Conservation (phyloP, 2,797 vertebrate genomes). For the Melanotaenia nigrans region DNA sequence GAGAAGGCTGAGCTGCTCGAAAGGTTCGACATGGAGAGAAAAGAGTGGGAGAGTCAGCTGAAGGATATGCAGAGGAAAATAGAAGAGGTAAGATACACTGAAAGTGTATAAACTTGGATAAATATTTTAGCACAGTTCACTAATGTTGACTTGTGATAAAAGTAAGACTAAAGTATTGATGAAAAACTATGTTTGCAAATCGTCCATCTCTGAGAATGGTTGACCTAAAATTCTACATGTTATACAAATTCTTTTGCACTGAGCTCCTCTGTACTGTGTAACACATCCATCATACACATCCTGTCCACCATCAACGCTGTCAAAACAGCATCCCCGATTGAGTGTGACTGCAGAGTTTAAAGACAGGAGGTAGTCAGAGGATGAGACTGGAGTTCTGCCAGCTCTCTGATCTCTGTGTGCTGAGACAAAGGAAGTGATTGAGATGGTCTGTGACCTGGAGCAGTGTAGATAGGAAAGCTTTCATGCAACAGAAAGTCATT, state of each 20-base stretch:
- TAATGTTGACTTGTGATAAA: slow-evolving; percentile 7
- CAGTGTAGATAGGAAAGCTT: background rate
- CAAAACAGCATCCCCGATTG: slow-evolving; percentile 55
- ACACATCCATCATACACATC: slow-evolving; percentile 52
- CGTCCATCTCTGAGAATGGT: background rate
- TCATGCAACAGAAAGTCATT: background rate
- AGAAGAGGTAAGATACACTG: slow-evolving; percentile 87
- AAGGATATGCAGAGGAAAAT: slow-evolving; percentile 97
- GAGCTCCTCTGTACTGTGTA: slow-evolving; percentile 18
- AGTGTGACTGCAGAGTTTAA: slow-evolving; percentile 53
- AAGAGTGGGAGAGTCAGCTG: slow-evolving; percentile 96
- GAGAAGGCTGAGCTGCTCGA: slow-evolving; percentile 94
- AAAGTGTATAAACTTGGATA: background rate
- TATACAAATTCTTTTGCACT: slow-evolving; percentile 5
- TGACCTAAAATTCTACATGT: slow-evolving; percentile 3
- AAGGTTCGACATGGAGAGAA: slow-evolving; percentile 93
- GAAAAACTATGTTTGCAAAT: too few species aligned
- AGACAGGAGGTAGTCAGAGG: slow-evolving; percentile 13
- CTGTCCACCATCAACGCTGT: slow-evolving; percentile 54
- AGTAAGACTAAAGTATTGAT: background rate
- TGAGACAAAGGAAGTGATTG: slow-evolving; percentile 17
- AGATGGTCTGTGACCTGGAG: slow-evolving; percentile 15
- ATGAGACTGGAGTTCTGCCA: slow-evolving; percentile 14
- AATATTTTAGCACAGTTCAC: background rate
- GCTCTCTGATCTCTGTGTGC: slow-evolving; percentile 23